Evolutionary conservation across 2,797 vertebrate species (phyloP).

Genomic region (Champsocephalus esox): DNA sequence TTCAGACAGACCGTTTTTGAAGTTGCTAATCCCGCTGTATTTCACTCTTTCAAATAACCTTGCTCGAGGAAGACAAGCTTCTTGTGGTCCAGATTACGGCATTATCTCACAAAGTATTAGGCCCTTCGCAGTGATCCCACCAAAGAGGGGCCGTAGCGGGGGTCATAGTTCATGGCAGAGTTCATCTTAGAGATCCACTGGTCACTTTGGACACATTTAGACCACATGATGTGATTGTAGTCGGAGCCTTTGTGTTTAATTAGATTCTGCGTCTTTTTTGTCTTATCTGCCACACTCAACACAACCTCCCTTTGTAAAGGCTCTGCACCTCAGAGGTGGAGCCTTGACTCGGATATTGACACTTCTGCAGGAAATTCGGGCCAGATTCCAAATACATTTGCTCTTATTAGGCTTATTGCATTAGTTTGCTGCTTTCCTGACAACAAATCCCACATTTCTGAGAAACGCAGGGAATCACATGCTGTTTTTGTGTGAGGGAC

Average conservation of each 20-base stretch:
- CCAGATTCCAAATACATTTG: constrained; percentile 67
- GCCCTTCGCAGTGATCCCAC: constrained; percentile 42
- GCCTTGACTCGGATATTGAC: constrained; percentile 24
- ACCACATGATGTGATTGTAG: constrained; percentile 76
- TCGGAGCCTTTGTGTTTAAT: constrained; percentile 70
- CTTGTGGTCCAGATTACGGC: constrained; percentile 37
- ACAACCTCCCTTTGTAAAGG: constrained; percentile 34
- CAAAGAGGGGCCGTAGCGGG: constrained; percentile 50
- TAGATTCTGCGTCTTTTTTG: constrained; percentile 55
- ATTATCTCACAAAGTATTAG: constrained; percentile 33
- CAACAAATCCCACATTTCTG: constrained; percentile 58
- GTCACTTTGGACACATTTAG: constrained; percentile 78
- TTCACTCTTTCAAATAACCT: constrained; percentile 22
- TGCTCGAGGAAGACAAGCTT: constrained; percentile 16
- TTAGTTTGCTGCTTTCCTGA: constrained; percentile 76
- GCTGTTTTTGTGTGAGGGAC: constrained; percentile 72
- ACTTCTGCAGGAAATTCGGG: constrained; percentile 26
- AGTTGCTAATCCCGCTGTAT: constrained; percentile 5
- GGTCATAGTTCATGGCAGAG: constrained; percentile 75
- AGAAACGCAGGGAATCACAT: constrained; percentile 75
- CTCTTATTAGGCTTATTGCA: constrained; percentile 79
- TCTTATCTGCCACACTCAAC: constrained; percentile 45
- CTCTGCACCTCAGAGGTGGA: constrained; percentile 17
- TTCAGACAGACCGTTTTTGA: constrained; percentile 15
- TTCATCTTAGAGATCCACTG: constrained; percentile 70